phyloP scores from a whole-genome alignment of 1,140 invertebrate species.

The Drosophila willistoni region DNA sequence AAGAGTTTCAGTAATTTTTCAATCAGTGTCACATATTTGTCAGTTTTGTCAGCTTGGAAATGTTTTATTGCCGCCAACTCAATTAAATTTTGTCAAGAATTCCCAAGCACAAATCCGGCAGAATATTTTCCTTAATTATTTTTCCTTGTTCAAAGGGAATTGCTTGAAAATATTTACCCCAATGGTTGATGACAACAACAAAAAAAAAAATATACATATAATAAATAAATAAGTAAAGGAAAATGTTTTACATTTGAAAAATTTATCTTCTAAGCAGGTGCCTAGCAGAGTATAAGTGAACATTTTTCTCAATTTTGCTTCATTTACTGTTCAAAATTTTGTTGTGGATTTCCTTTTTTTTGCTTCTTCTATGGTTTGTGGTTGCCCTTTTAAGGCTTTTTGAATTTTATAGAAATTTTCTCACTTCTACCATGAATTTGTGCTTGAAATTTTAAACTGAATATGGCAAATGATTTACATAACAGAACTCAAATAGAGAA shows the following conservation, averaged over 20 bases:
- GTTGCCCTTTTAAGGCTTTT: not conserved
- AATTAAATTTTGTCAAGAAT: constrained; percentile 5
- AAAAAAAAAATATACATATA: not conserved
- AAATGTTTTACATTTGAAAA: not conserved
- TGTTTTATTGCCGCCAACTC: constrained; percentile 53
- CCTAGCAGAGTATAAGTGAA: not conserved
- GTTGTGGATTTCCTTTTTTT: not conserved
- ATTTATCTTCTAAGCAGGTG: not conserved
- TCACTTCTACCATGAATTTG: not conserved
- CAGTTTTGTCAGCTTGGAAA: constrained; percentile 59
- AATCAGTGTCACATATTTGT: constrained; percentile 70
- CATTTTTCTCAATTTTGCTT: not conserved
- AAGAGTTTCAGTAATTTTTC: constrained; percentile 72
- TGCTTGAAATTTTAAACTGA: not conserved
- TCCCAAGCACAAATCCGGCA: constrained; percentile 15
- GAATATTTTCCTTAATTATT: constrained; percentile 72
- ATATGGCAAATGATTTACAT: not conserved
- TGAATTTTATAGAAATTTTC: not conserved
- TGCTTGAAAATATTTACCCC: constrained; percentile 26
- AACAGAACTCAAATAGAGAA: not conserved
- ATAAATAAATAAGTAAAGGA: constrained; percentile 3
- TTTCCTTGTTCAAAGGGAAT: constrained; percentile 30
- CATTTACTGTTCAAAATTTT: not conserved
- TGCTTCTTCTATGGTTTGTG: not conserved
- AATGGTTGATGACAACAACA: constrained; percentile 38